Evolutionary conservation across 92 coral and sea anemone species (phyloP), one percentile per base, ranked within the genome.

Genomic region (Zoanthus solanderi): DNA sequence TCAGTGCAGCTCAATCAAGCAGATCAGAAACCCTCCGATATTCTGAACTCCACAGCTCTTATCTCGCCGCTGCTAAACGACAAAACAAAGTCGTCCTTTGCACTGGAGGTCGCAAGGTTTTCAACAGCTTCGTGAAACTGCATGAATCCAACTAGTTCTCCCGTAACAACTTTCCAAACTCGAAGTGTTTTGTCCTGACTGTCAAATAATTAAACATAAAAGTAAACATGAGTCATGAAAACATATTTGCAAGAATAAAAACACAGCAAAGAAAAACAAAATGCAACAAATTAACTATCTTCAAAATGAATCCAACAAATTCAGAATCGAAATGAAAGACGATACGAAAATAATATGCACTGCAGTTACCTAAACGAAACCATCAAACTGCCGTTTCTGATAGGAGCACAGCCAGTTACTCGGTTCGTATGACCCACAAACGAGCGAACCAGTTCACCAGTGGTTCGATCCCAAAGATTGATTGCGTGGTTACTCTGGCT

Each of bases 171-270:
- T 65, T 80, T 65, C 84, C 84, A 80, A 0, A 80, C 56, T 66
- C 84, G 72, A 9, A 80, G 60, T 15, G 84, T 80, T 18, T 80
- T 80, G 84, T 80, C 84, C 42, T 60, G 74, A 47, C 84, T 80
- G 42, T 10, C n/a, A 80, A n/a, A 3, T 9, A 80, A 45, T 18
- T 37, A 61, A 79, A 42, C 8, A 12, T 23, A 16, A 16, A 10
- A 63, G 5, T 6, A 30, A 4, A 29, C 0, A 23, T 18, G 2
- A 37, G 42, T 2, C 42, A 37, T 37, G 2, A 37, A 37, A 0
- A 0, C 42, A 0, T 37, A 37, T 2, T 37, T 37, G 42, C 2
- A 37, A 37, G 2, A 37, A 37, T 37, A 37, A 37, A 37, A 37
- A 37, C 1, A 37, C 42, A 37, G 42, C 42, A 37, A 37, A 37